Percentiles rank a stretch among this genome's conserved stretches.
These are phyloP conservation scores for Schizaphis graminum DNA, from an alignment of 2,888 invertebrate species.

Conservation along the genomic window DNA sequence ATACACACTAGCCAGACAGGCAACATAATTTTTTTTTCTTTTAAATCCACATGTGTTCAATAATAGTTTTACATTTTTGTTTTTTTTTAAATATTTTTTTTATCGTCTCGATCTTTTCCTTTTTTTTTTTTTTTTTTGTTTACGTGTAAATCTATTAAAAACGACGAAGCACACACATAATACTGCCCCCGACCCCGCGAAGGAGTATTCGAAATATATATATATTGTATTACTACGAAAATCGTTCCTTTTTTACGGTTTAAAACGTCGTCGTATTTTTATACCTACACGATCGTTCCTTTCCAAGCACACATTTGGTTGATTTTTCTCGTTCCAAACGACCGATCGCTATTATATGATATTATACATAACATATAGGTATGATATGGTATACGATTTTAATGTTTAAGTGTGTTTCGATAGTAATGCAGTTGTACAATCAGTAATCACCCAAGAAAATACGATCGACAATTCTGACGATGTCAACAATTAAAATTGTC, in stretches of 20 bases:
- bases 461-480: not conserved
- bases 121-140: not conserved
- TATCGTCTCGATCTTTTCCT: not conserved
- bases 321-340: not conserved
- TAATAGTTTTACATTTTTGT: not conserved
- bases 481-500: not conserved
- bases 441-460: not conserved
- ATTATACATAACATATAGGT: not conserved
- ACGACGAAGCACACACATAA: not conserved
- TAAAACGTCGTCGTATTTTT: constrained; percentile 9
- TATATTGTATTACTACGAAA: not conserved
- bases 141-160: constrained; percentile 3
- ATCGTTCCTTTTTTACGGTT: not conserved
- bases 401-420: not conserved
- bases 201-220: not conserved
- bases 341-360: not conserved
- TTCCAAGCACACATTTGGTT: not conserved
- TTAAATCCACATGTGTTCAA: constrained; percentile 20
- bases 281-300: not conserved
- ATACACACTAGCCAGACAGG: not conserved
- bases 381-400: not conserved
- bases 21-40: not conserved
- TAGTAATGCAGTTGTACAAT: not conserved
- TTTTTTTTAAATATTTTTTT: constrained; percentile 3
- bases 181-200: not conserved